Evolutionary conservation across 2,888 invertebrate species (phyloP).

Genomic region (Ectemnius cavifrons): DNA sequence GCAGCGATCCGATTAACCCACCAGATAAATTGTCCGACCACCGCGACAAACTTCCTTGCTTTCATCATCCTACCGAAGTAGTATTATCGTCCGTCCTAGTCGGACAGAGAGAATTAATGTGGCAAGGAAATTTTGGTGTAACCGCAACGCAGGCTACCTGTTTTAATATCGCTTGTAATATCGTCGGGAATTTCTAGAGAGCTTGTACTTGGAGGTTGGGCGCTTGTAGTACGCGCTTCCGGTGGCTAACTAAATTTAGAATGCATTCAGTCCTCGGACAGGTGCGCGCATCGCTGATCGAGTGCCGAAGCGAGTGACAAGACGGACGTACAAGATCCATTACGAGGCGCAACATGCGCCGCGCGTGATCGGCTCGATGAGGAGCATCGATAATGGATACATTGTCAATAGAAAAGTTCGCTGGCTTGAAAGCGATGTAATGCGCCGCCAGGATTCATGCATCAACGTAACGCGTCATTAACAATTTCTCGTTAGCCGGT

Average conservation of each 20-base stretch:
- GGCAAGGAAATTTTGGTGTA: not conserved
- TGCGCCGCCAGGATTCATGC: no score
- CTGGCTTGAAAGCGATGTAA: no score
- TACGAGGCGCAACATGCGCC: conserved; percentile 11
- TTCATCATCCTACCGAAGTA: not conserved
- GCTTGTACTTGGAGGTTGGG: not conserved
- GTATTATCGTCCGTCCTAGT: not conserved
- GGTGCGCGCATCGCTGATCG: conserved; percentile 24
- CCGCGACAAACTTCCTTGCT: conserved; percentile 1
- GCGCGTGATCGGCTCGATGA: conserved; percentile 17
- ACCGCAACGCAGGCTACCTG: not conserved
- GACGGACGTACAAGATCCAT: conserved; percentile 19
- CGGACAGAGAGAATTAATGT: not conserved
- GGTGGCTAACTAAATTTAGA: conserved; percentile 27
- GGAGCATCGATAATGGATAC: conserved; percentile 12
- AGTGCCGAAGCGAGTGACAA: conserved; percentile 19
- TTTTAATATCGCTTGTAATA: not conserved
- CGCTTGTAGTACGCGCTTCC: not conserved
- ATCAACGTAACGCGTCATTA: no score
- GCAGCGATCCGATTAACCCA: conserved; percentile 14
- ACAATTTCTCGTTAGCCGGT: no score
- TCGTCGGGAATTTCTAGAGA: no score
- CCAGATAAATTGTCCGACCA: not conserved
- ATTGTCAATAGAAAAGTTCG: not conserved
- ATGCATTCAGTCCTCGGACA: conserved; percentile 8